Percentiles rank a stretch among this genome's conserved stretches.
phyloP scores from a whole-genome alignment of 1,140 invertebrate genomes.

The Leptopilina boulardi region DNA sequence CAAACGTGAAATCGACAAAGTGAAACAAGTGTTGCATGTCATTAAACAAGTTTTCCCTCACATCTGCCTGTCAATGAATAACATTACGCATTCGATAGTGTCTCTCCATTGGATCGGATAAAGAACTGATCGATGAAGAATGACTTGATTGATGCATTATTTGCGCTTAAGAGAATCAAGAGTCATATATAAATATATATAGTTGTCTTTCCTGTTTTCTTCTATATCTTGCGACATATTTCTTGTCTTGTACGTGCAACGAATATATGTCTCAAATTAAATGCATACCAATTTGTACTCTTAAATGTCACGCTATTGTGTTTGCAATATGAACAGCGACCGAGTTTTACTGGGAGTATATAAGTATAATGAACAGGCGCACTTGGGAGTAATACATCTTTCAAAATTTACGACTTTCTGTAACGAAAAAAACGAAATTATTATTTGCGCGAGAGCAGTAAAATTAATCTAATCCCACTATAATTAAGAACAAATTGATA shows the following conservation, averaged over 20 bases:
- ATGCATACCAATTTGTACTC: constrained; percentile 50
- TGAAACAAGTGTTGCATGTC: background rate
- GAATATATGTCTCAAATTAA: constrained; percentile 37
- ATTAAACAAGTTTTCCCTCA: background rate
- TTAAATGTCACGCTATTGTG: constrained; percentile 54
- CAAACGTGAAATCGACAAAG: background rate
- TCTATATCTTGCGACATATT: background rate
- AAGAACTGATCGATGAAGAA: constrained; percentile 37
- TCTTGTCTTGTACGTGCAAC: background rate
- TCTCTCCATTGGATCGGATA: background rate
- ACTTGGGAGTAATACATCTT: no score
- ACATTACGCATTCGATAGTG: constrained; percentile 1
- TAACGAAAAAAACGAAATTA: no score
- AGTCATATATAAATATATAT: constrained; percentile 44
- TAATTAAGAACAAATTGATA: no score
- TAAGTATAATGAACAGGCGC: no score
- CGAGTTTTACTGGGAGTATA: constrained; percentile 63
- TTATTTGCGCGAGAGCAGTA: no score
- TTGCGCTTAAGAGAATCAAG: constrained; percentile 9
- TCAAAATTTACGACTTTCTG: no score
- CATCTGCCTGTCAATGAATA: background rate
- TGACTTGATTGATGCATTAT: constrained; percentile 43
- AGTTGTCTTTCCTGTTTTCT: background rate
- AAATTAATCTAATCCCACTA: no score
- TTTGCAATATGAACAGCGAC: constrained; percentile 49